These are phyloP conservation scores for Caenorhabditis sp. DNA, from an alignment of 2,888 invertebrate genomes.

Conservation along the genomic window DNA sequence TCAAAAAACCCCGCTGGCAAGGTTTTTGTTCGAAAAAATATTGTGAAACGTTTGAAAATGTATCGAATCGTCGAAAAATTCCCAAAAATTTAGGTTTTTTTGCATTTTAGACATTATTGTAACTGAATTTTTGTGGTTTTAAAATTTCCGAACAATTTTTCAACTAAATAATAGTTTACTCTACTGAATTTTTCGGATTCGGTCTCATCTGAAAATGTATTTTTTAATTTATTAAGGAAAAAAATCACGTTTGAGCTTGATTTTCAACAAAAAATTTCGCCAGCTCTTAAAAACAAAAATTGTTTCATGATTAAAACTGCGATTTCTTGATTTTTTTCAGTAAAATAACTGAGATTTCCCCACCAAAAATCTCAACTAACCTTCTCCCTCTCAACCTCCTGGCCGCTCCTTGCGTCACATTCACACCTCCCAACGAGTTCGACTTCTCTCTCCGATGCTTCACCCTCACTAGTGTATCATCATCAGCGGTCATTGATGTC, in stretches of 20 bases:
- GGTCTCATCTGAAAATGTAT: too few relatives aligned
- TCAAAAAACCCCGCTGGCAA: too few relatives aligned
- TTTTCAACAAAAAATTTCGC: too few relatives aligned
- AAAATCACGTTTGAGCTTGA: too few relatives aligned
- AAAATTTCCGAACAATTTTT: too few relatives aligned
- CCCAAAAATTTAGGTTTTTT: neutral
- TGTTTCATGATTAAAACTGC: too few relatives aligned
- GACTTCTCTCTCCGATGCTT: slow-evolving; percentile 57
- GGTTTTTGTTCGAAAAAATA: neutral
- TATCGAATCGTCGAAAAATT: neutral
- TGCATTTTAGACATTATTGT: too few relatives aligned
- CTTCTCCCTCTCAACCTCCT: slow-evolving; percentile 11
- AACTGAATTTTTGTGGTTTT: too few relatives aligned
- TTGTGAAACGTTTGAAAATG: neutral
- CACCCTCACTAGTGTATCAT: slow-evolving; percentile 57
- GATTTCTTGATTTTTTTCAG: too few relatives aligned
- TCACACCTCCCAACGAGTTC: slow-evolving; percentile 46
- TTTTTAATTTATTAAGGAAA: neutral
- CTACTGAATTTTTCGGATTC: too few relatives aligned
- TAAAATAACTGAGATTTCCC: neutral
- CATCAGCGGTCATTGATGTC: slow-evolving; percentile 30
- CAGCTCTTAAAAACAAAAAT: too few relatives aligned
- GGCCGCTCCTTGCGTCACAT: neutral
- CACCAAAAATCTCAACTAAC: neutral
- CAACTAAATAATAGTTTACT: too few relatives aligned